Base-by-base conservation (phyloP, 1,140 invertebrate genomes). In the Drosophila sechellia region DNA sequence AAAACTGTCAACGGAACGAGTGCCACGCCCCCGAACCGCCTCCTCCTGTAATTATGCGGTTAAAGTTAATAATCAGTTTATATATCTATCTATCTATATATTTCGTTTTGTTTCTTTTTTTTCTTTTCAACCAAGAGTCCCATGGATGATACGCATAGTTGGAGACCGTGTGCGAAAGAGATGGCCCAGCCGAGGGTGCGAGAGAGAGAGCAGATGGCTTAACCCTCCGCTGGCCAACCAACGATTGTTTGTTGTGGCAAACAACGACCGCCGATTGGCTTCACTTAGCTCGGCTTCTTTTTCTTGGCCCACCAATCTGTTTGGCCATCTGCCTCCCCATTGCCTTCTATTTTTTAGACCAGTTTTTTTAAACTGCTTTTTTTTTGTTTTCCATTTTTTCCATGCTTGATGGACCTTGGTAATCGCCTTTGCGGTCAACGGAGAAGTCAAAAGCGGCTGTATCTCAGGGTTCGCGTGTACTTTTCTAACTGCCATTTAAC, bases 61-160 rank as follows among this genome's bases (percentile, higher is more conserved):
- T 84, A 83, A 71, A 70, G 50, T 70, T 83, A 83, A 83, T 83
- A 83, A 81, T 72, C 79, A 77, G 70, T 78, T 80, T 79, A 71
- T 79, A 52, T 70, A 39, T 54, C 50, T 35, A 43, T 65, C 3
- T 46, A 25, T 46, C 10, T 25, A 12, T 31, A 31, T 31, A 10
- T 10, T 31, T 31, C 27, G 27, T 31, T 31, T 31, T 31, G 6
- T 31, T 31, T 31, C 1, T 8, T 12, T 34, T 4, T 13, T 65
- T 50, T 43, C 45, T 45, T 65, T 63, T 42, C 22, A 39, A 37
- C 12, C 40, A 34, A 64, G 57, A 46, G 46, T 69, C 66, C 50
- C 68, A 71, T 49, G 68, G 68, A 71, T 70, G 68, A 70, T 71
- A 71, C 68, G 68, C 68, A 54, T 57, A 70, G 68, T 71, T 71